Conservation (phyloP, 1,140 invertebrate genomes). For the Lamellibrachia luymesi region DNA sequence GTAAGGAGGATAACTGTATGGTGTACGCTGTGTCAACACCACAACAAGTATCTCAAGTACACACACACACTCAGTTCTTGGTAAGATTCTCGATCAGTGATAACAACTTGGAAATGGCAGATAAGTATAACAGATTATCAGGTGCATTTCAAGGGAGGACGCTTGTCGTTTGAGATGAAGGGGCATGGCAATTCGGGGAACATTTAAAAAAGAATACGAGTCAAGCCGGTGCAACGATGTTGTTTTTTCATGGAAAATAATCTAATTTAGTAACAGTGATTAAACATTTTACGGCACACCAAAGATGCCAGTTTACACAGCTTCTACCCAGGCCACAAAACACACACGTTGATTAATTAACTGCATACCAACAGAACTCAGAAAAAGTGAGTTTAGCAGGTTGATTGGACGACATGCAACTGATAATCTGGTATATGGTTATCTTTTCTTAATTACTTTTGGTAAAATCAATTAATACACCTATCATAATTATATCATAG, state of each 20-base stretch:
- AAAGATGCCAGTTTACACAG: not conserved
- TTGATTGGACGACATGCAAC: not conserved
- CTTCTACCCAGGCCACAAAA: not conserved
- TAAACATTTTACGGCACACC: not conserved
- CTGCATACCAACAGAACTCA: not conserved
- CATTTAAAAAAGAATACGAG: not conserved
- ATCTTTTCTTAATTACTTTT: not conserved
- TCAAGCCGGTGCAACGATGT: not conserved
- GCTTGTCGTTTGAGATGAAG: not conserved
- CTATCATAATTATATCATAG: no score
- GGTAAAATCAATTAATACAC: no score
- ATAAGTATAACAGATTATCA: not conserved
- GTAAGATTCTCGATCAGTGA: not conserved
- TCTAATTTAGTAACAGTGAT: not conserved
- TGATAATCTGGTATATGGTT: not conserved
- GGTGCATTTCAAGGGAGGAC: not conserved
- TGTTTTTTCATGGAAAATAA: constrained; percentile 1
- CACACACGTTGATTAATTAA: not conserved
- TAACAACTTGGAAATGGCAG: not conserved
- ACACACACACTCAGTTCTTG: not conserved
- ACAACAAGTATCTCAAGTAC: not conserved
- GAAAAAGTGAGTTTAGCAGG: not conserved
- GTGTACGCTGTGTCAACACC: not conserved
- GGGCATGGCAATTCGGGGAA: not conserved
- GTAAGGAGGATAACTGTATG: not conserved